phyloP scores from a whole-genome alignment of 1,140 invertebrate species.

The Steinernema feltiae region DNA sequence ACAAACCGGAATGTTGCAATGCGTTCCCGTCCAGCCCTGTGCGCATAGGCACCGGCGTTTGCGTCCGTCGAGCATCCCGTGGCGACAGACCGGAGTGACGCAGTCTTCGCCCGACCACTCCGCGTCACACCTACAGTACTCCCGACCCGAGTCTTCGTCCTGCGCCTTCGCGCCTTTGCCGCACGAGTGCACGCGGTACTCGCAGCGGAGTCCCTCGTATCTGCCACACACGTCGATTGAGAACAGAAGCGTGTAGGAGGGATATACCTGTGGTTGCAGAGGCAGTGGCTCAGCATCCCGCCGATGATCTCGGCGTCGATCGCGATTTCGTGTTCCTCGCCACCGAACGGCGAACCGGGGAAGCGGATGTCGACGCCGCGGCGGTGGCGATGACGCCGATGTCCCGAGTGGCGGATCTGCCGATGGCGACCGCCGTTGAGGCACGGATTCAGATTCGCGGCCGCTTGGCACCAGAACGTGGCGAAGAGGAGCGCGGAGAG shows the following conservation, averaged over 20 bases:
- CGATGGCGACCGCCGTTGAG: not conserved
- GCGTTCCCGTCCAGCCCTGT: conserved; percentile 1
- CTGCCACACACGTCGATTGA: not conserved
- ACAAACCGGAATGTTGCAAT: conserved; percentile 15
- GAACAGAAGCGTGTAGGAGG: not conserved
- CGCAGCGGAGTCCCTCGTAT: not conserved
- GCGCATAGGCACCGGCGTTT: not conserved
- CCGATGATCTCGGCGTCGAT: not conserved
- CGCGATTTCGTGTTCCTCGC: not conserved
- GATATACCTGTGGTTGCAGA: not conserved
- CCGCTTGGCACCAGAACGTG: not conserved
- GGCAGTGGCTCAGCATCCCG: not conserved
- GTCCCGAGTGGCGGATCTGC: not conserved
- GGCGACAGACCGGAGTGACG: not conserved
- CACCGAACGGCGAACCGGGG: not conserved
- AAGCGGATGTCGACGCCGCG: not conserved
- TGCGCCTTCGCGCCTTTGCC: too few species aligned
- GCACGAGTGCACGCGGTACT: too few species aligned
- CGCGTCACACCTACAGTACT: not conserved
- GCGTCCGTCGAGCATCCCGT: not conserved
- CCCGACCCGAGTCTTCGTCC: not conserved
- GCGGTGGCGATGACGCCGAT: not conserved
- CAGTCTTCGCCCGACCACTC: conserved; percentile 2
- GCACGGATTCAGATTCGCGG: not conserved
- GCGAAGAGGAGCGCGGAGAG: not conserved